phyloP scores from a whole-genome alignment of 2,797 vertebrate species.

The Pseudomugil gertrudae region DNA sequence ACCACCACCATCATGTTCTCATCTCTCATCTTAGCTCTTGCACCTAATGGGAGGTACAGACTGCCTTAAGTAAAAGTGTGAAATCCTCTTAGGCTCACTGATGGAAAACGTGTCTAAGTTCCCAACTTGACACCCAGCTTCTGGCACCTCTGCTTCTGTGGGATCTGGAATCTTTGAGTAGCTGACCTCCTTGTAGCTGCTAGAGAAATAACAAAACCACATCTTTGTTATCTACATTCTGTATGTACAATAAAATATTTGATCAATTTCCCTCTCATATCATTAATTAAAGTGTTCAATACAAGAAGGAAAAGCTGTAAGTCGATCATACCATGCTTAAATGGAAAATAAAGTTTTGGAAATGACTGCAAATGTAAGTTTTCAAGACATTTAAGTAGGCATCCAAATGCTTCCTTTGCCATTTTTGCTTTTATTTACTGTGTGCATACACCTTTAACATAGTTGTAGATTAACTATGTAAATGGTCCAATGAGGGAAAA shows the following conservation, averaged over 20 bases:
- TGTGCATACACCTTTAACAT: slow-evolving; percentile 21
- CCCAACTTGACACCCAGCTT: slow-evolving; percentile 56
- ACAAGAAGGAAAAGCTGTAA: slow-evolving; percentile 43
- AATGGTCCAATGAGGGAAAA: slow-evolving; percentile 30
- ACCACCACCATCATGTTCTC: slow-evolving; percentile 44
- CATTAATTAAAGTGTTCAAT: slow-evolving; percentile 67
- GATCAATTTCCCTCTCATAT: slow-evolving; percentile 41
- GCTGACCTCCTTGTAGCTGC: slow-evolving; percentile 21
- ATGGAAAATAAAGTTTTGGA: slow-evolving; percentile 70
- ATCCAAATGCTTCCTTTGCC: slow-evolving; percentile 23
- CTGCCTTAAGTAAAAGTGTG: slow-evolving; percentile 64
- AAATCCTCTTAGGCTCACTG: slow-evolving; percentile 61
- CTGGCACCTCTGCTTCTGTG: slow-evolving; percentile 51
- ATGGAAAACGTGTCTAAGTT: slow-evolving; percentile 63
- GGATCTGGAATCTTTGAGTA: slow-evolving; percentile 44
- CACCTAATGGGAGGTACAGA: slow-evolving; percentile 65
- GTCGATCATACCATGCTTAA: slow-evolving; percentile 72
- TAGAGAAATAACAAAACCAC: slow-evolving; percentile 18
- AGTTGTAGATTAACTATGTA: slow-evolving; percentile 38
- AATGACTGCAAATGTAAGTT: slow-evolving; percentile 26
- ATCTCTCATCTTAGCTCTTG: slow-evolving; percentile 48
- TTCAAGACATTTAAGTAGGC: slow-evolving; percentile 22
- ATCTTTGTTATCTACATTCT: slow-evolving; percentile 32
- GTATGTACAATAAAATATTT: slow-evolving; percentile 30
- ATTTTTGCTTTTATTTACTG: slow-evolving; percentile 27